These are phyloP conservation scores for Craterocephalus amniculus DNA, from an alignment of 2,797 vertebrate species.

Conservation along the genomic window DNA sequence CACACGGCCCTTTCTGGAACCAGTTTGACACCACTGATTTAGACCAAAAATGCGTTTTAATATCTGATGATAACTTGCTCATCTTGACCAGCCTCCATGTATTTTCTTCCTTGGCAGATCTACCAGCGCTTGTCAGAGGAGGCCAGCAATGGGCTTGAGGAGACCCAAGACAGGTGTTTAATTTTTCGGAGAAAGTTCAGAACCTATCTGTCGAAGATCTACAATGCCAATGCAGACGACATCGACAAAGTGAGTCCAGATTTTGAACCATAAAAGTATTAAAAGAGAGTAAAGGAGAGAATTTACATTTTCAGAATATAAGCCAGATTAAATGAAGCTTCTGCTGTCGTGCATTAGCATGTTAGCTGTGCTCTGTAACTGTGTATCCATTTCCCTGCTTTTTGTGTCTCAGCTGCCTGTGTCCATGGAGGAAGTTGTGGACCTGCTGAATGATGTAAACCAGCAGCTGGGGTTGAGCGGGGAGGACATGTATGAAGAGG, in stretches of 20 bases:
- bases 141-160: slow-evolving; percentile 88
- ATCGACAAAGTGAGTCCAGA: slow-evolving; percentile 84
- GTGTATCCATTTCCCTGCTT: slow-evolving; percentile 10
- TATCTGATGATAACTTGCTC: not conserved
- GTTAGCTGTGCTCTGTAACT: not conserved
- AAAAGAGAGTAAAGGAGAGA: not conserved
- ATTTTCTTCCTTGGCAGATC: slow-evolving; percentile 80
- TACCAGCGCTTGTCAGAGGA: slow-evolving; percentile 94
- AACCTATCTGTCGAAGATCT: slow-evolving; percentile 89
- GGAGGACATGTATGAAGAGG: slow-evolving; percentile 79
- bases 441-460: slow-evolving; percentile 91
- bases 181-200: slow-evolving; percentile 88
- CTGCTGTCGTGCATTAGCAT: not conserved
- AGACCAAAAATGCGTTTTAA: not conserved
- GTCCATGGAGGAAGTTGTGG: slow-evolving; percentile 90
- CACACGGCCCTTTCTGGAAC: too few species aligned
- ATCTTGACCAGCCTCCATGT: not conserved
- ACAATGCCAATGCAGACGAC: slow-evolving; percentile 84
- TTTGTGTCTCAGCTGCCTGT: slow-evolving; percentile 86
- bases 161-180: slow-evolving; percentile 90
- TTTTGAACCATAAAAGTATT: not conserved
- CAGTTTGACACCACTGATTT: too few species aligned
- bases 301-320: not conserved
- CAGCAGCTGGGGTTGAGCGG: slow-evolving; percentile 89
- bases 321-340: not conserved